Evolutionary conservation across 2,888 invertebrate genomes (phyloP), one percentile per base, ranked within the genome.

Genomic region (Drosophila pseudotakahashii): DNA sequence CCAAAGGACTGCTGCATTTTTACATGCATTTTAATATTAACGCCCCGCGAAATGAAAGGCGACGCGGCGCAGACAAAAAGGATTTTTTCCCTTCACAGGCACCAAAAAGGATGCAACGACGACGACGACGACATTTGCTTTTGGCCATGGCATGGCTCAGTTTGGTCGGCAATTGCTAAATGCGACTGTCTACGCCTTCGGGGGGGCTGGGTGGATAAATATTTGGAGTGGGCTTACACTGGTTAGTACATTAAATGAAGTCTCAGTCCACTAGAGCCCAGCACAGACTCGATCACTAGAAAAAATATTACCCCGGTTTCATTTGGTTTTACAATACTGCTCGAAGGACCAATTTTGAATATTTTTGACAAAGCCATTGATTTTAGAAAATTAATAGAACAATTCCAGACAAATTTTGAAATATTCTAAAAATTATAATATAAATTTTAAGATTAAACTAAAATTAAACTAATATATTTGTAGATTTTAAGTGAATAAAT

Each of bases 21-120:
- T 74, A 58, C 82, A 85, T 85, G 85, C 82, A 86, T 85, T 85
- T 85, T 84, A 82, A 82, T 86, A 84, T 78, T 74, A 81, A 83
- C 80, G 82, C 73, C 79, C 39, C 50, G 63, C 75, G 70, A 77
- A 81, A 81, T 73, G 78, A 78, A 82, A 79, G 51, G 77, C 80
- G 80, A 77, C 73, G 81, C 78, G 68, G 52, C 47, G 53, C 81
- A 80, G 82, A 82, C 82, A 84, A 77, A 82, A 84, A 81, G 82
- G 81, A 82, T 82, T 82, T 76, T 61, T 53, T 32, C 3, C 51
- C 66, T 51, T 45, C 42, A 37, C 19, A 23, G 19, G 19, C 41
- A 16, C 75, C 77, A 81, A 79, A 83, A 83, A 82, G 78, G 87
- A 82, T 88, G 88, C 77, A 57, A 52, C 57, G 59, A 52, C 77